Evolutionary conservation across 2,797 vertebrate genomes (phyloP).

Genomic region (Galago senegalensis): DNA sequence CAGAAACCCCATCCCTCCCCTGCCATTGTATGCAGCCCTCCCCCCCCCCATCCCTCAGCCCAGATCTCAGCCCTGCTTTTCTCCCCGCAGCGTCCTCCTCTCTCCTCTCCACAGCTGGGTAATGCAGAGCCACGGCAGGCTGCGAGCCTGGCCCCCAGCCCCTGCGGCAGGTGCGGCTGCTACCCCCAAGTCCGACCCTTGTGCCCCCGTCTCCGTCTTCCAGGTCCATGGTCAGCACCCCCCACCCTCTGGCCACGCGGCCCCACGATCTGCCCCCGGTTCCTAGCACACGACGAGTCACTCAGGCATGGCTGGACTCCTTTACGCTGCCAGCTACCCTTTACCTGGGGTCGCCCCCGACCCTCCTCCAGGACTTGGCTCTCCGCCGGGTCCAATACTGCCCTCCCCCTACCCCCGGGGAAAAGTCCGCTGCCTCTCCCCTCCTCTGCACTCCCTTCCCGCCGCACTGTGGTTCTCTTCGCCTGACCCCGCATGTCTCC

Average conservation of each 20-base stretch:
- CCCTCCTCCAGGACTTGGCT: not conserved
- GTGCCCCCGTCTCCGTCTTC: not conserved
- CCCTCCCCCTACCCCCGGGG: too few species aligned
- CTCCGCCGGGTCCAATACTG: not conserved
- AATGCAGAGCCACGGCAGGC: not conserved
- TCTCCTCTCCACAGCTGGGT: not conserved
- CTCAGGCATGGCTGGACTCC: not conserved
- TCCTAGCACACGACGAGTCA: not conserved
- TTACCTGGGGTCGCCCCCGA: not conserved
- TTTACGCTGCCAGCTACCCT: not conserved
- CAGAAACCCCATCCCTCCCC: not conserved
- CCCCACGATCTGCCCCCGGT: not conserved
- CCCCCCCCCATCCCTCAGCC: not conserved
- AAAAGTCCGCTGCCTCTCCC: not conserved
- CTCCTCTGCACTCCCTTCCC: not conserved
- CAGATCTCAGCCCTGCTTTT: not conserved
- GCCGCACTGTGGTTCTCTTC: not conserved
- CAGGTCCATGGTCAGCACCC: not conserved
- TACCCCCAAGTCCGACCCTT: not conserved
- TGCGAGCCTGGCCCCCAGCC: not conserved
- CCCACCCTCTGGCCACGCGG: not conserved
- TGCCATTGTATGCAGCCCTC: not conserved
- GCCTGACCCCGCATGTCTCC: not conserved
- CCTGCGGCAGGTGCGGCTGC: constrained; percentile 65
- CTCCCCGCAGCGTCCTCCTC: not conserved